phyloP scores from a whole-genome alignment of 2,113 vertebrate species.

The Hirundichthys speculiger region DNA sequence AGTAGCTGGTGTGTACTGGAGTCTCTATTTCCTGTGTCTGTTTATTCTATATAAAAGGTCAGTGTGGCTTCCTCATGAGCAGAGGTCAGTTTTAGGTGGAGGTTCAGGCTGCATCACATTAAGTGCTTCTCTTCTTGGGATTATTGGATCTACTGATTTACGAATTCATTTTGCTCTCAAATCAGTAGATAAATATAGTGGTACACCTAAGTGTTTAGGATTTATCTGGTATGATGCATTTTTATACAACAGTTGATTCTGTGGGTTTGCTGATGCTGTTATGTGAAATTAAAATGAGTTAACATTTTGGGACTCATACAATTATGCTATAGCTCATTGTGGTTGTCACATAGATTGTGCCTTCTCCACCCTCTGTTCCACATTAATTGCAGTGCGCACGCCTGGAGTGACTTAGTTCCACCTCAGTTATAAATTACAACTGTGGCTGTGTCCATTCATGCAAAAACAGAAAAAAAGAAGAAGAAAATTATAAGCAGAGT shows the following conservation, averaged over 20 bases:
- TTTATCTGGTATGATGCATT: too few species aligned
- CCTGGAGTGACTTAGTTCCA: constrained; percentile 9
- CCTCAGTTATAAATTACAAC: constrained; percentile 10
- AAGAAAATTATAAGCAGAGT: constrained; percentile 12
- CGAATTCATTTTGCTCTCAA: constrained; percentile 16
- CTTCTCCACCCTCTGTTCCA: neutral
- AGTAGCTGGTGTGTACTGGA: constrained; percentile 9
- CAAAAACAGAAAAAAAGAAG: constrained; percentile 17
- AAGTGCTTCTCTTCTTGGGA: neutral
- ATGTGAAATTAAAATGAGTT: neutral
- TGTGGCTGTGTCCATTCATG: constrained; percentile 17
- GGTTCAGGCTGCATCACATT: constrained; percentile 7
- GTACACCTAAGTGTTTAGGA: too few species aligned
- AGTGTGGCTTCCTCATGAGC: neutral
- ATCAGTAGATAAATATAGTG: too few species aligned
- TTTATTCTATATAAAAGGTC: constrained; percentile 50
- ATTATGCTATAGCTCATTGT: constrained; percentile 5
- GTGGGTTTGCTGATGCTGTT: too few species aligned
- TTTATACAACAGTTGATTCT: too few species aligned
- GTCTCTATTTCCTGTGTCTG: constrained; percentile 2
- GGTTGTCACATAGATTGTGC: constrained; percentile 12
- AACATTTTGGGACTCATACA: neutral
- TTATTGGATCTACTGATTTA: constrained; percentile 23
- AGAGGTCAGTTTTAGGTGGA: constrained; percentile 8
- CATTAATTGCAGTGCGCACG: constrained; percentile 9